A percentile compares a stretch with the other conserved stretches of the same genome.
Conservation (phyloP, 1,140 invertebrate species). For the Eumeta japonica region DNA sequence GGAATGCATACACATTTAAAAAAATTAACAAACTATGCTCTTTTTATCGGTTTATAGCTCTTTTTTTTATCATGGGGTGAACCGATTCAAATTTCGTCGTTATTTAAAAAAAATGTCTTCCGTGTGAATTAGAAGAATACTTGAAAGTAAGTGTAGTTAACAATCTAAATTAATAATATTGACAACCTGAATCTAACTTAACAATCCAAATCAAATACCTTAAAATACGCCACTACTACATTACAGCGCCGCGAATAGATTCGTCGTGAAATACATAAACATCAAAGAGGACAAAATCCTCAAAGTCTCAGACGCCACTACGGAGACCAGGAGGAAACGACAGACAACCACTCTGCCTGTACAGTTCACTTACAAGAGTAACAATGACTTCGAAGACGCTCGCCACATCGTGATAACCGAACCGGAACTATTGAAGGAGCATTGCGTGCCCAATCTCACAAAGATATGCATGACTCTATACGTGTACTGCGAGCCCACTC, state of each 20-base stretch:
- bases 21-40: too few species aligned
- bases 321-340: constrained; percentile 23
- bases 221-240: too few species aligned
- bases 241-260: constrained; percentile 40
- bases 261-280: constrained; percentile 39
- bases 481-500: constrained; percentile 32
- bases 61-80: too few species aligned
- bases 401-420: constrained; percentile 27
- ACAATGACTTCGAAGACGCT: constrained; percentile 12
- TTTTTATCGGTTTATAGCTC: too few species aligned
- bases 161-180: too few species aligned
- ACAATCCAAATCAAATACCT: too few species aligned
- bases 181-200: too few species aligned
- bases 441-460: constrained; percentile 43
- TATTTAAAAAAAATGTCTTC: too few species aligned
- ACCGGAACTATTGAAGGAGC: constrained; percentile 34
- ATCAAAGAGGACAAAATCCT: constrained; percentile 25
- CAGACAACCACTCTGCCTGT: constrained; percentile 18
- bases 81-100: too few species aligned
- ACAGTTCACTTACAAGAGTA: constrained; percentile 25
- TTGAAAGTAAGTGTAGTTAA: too few species aligned
- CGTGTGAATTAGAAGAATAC: too few species aligned
- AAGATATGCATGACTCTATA: constrained; percentile 45
- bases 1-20: too few species aligned
- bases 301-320: constrained; percentile 5